Percentiles rank a stretch among this genome's conserved stretches.
Evolutionary conservation across 2,797 vertebrate species (phyloP).

Genomic region (Aplochiton taeniatus): DNA sequence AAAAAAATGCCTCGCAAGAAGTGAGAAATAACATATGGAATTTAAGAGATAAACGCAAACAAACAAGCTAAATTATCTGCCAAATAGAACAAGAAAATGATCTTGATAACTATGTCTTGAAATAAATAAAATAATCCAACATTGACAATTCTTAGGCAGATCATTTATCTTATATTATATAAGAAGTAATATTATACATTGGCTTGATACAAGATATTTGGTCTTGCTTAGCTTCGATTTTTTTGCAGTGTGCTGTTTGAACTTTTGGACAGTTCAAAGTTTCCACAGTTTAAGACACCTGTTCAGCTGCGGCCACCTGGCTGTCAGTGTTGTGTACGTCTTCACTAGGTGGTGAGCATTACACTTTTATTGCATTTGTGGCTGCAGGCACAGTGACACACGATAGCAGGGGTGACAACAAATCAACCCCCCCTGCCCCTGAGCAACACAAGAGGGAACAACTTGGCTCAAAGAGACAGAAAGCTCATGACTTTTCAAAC

Average conservation of each 20-base stretch:
- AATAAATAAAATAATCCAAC: too few species aligned
- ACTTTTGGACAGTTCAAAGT: slow-evolving; percentile 44
- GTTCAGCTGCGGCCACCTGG: slow-evolving; percentile 58
- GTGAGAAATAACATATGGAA: too few species aligned
- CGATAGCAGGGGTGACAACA: slow-evolving; percentile 53
- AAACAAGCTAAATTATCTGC: too few species aligned
- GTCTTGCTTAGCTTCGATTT: slow-evolving; percentile 23
- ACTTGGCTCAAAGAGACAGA: slow-evolving; percentile 8
- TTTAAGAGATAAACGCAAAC: too few species aligned
- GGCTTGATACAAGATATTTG: too few species aligned
- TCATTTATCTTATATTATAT: too few species aligned
- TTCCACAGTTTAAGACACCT: slow-evolving; percentile 55
- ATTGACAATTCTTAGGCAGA: too few species aligned
- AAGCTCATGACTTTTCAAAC: background rate
- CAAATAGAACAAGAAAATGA: too few species aligned
- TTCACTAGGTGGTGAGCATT: slow-evolving; percentile 29
- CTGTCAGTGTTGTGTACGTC: slow-evolving; percentile 62
- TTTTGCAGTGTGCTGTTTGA: slow-evolving; percentile 37
- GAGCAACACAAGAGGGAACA: background rate
- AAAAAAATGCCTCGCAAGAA: too few species aligned
- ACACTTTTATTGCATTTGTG: slow-evolving; percentile 54
- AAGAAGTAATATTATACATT: too few species aligned
- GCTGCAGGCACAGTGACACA: slow-evolving; percentile 34
- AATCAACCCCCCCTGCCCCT: slow-evolving; percentile 18
- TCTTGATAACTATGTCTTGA: too few species aligned